Evolutionary conservation across 2,113 vertebrate genomes (phyloP), one percentile per base, ranked within the genome.

Genomic region (Nerophis ophidion): DNA sequence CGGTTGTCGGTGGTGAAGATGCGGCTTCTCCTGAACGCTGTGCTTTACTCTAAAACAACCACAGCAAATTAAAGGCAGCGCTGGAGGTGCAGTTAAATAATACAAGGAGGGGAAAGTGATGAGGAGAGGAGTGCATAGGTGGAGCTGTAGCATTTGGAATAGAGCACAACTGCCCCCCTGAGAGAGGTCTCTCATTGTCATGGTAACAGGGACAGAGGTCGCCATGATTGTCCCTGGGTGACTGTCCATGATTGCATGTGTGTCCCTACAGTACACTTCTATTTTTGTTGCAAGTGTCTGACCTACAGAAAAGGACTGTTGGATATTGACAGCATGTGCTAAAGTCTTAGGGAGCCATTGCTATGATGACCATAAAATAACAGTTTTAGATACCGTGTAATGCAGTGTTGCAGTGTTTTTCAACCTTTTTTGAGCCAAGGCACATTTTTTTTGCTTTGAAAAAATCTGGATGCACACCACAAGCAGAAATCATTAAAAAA

Each of bases 161-260:
- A 45, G 47, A 55, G 34, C 65, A 57, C 65, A 76, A 74, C 67
- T 77, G 81, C 78, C 77, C 71, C 71, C 63, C 60, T 40, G 73
- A 76, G 81, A 65, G 57, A 55, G 76, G 74, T 78, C 72, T 71
- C 65, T 49, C 35, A 17, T 85, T 72, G 59, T 75, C 71, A 67
- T 74, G 75, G 78, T 64, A 79, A 81, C 85, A 5, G 42, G 79
- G 78, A 72, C 80, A 77, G 66, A 74, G 81, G 69, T 82, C 81
- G 80, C 26, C 59, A 63, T 63, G 48, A 53, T 58, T 77, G 74
- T 71, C 66, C 56, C 65, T 49, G 54, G 36, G 55, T 71, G 70
- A 60, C 57, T 49, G 33, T 72, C 68, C 50, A 50, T 5, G 0
- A 14, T 12, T 38, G 53, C n/a, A 38, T 48, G 19, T 56, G 49